Evolutionary conservation across 2,113 vertebrate genomes (phyloP).

Genomic region (Emberiza fucata): DNA sequence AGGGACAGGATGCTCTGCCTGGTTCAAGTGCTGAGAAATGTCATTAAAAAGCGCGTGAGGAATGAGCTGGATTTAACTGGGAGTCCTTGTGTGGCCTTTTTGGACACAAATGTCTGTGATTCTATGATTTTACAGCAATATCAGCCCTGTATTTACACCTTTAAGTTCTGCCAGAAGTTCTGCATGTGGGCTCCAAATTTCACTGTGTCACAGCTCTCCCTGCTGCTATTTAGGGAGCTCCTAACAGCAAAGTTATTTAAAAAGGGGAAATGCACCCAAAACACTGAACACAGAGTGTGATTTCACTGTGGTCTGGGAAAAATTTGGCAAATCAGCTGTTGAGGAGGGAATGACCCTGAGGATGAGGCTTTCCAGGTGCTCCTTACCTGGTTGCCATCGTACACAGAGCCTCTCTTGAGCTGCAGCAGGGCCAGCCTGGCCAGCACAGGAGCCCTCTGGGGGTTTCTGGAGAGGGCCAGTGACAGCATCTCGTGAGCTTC

Average conservation of each 20-base stretch:
- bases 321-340: background rate
- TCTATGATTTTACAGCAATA: background rate
- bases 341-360: background rate
- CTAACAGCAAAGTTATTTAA: background rate
- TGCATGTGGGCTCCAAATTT: background rate
- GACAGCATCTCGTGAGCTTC: slow-evolving; percentile 84
- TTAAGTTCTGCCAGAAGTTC: background rate
- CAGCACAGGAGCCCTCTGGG: slow-evolving; percentile 78
- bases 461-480: slow-evolving; percentile 67
- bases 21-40: background rate
- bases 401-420: slow-evolving; percentile 83
- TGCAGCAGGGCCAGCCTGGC: slow-evolving; percentile 87
- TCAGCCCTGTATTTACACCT: background rate
- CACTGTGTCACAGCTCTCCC: background rate
- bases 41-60: background rate
- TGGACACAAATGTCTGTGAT: background rate
- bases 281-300: background rate
- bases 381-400: slow-evolving; percentile 88
- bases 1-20: background rate
- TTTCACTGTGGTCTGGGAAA: background rate
- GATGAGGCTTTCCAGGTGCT: background rate
- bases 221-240: background rate
- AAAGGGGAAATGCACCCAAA: background rate
- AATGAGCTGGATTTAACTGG: background rate
- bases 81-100: background rate